Evolutionary conservation across 2,888 invertebrate genomes (phyloP), one percentile per base, ranked within the genome.

Genomic region (Nomada goodeniana): DNA sequence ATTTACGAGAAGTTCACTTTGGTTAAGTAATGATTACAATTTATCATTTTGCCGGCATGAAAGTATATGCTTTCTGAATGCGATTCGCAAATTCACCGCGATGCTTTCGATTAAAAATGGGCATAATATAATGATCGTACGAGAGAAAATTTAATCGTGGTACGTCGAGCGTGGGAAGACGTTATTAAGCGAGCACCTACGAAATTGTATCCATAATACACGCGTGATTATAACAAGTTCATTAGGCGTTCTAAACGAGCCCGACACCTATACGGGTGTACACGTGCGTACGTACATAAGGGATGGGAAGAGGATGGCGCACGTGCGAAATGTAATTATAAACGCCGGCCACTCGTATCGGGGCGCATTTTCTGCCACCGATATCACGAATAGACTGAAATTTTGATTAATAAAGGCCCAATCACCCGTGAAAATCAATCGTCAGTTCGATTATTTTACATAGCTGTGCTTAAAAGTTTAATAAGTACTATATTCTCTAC

Each of bases 311-410:
- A 69, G 75, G 82, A 80, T 65, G 79, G 73, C 61, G 81, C 86
- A 86, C 80, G 78, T 83, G 84, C 79, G n/a, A 79, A 86, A 86
- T 86, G 86, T 86, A 86, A 86, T 86, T 86, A 86, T 77, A 76
- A 86, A 67, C 82, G 65, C 20, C 18, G 57, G 67, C 53, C 76
- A 55, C 47, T 50, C 26, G 79, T 52, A 29, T 36, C 47, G 53
- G 23, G 11, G 23, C 63, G 20, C 42, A 50, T 44, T 76, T 68
- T 59, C 52, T 67, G 68, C 42, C 20, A 55, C n/a, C 67, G 23
- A 52, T 52, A 42, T 18, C 26, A 10, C n/a, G 29, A 11, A 29
- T 26, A 9, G 57, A 69, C 65, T 70, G 18, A 74, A 71, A 81
- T 83, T 74, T 73, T 63, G 20, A 23, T 77, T 71, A 71, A 59